Conservation (phyloP, 1,140 invertebrate genomes). For the Drosophila sproati region DNA sequence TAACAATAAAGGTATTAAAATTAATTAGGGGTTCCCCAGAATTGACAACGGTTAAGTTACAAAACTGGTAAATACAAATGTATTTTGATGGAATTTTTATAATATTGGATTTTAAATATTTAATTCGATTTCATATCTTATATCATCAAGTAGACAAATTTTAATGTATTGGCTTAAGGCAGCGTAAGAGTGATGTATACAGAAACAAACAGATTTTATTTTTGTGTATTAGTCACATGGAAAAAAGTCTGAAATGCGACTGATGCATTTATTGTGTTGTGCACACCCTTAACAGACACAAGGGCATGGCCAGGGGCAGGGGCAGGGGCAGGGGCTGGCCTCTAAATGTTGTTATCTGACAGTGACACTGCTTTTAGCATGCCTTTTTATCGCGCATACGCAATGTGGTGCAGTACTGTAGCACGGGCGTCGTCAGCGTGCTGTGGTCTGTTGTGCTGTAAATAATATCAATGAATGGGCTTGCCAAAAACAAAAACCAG, state of each 20-base stretch:
- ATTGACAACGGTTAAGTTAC: no score
- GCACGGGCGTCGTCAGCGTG: slow-evolving; percentile 1
- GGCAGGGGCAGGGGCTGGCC: slow-evolving; percentile 15
- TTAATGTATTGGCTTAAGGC: no score
- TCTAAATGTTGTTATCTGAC: slow-evolving; percentile 59
- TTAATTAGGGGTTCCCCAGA: no score
- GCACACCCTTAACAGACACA: neutral
- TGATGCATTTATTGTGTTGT: neutral
- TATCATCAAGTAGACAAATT: no score
- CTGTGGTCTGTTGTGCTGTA: slow-evolving; percentile 2
- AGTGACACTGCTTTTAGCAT: slow-evolving; percentile 54
- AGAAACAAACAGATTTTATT: no score
- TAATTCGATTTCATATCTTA: no score
- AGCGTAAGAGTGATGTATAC: no score
- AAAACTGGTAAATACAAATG: no score
- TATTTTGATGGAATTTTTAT: no score
- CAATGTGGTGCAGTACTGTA: slow-evolving; percentile 39
- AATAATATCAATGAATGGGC: slow-evolving; percentile 31
- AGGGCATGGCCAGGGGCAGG: neutral
- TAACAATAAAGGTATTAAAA: no score
- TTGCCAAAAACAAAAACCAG: slow-evolving; percentile 36
- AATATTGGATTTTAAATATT: no score
- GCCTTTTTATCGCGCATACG: slow-evolving; percentile 52
- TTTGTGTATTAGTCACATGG: no score
- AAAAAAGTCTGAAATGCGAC: neutral